Evolutionary conservation across 2,888 invertebrate species (phyloP), one percentile per base, ranked within the genome.

Genomic region (Cephus nigrinus): DNA sequence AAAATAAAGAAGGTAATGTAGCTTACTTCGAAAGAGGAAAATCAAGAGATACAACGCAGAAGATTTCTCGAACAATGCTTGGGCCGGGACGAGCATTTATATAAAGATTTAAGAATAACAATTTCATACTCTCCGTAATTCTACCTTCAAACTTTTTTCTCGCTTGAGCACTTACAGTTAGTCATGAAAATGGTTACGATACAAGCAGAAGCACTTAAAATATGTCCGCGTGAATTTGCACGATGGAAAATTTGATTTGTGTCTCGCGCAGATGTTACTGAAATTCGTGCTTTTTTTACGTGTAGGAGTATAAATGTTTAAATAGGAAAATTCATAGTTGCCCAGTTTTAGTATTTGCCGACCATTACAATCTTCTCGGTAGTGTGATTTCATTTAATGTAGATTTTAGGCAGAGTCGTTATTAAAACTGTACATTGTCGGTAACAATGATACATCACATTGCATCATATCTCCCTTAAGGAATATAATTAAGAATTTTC

Each of bases 1-100:
- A 84, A 77, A 82, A 82, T 79, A 77, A 74, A 76, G 68, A 75
- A 75, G 76, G 55, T 74, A 75, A 78, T 15, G 55, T 55, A 55
- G 55, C 55, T 55, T 55, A 23, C 55, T 55, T 55, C 1, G 9
- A 55, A 9, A 23, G 55, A 55, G 55, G 5, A 55, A 23, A 23
- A 55, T 55, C 55, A 55, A 55, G 23, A 55, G 23, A 23, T 55
- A 55, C 55, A 55, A 55, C 23, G 9, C 55, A 23, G 9, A 55
- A 55, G 55, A 23, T 55, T 55, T 15, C 55, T 23, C 55, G 23
- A 55, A 23, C 55, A 23, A 55, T 55, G 55, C 55, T 23, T 23
- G 23, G 23, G 15, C 55, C 5, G 23, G 55, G 23, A 23, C 15
- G 9, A 55, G 9, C 55, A 55, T 23, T 55, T 9, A 55, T 55